phyloP scores from a whole-genome alignment of 2,113 vertebrate genomes.

The Siniperca chuatsi region DNA sequence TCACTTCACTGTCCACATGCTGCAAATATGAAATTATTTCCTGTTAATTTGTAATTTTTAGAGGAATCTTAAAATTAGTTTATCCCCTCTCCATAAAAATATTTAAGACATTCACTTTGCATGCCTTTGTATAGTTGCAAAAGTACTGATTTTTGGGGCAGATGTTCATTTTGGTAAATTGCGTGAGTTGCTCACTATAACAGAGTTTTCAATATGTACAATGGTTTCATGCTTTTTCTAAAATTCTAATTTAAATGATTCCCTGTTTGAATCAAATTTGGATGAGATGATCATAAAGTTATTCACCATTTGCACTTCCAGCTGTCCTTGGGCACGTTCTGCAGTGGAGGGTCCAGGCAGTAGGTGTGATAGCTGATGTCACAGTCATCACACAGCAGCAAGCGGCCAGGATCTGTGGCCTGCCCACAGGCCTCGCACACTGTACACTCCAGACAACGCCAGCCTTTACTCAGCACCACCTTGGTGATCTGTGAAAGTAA shows the following conservation, averaged over 20 bases:
- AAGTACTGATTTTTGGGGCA: neutral
- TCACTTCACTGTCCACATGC: neutral
- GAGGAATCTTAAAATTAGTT: neutral
- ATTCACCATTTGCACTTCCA: conserved; percentile 99
- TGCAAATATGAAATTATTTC: conserved; percentile 3
- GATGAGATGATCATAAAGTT: neutral
- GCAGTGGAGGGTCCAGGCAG: conserved; percentile 96
- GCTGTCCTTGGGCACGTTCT: conserved; percentile 97
- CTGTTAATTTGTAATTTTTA: neutral
- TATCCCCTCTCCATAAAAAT: neutral
- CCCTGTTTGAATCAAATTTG: neutral
- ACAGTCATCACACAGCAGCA: conserved; percentile 96
- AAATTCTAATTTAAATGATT: neutral
- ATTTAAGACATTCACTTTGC: neutral
- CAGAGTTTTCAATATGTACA: neutral
- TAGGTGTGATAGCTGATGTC: conserved; percentile 99
- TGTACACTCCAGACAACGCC: conserved; percentile 97
- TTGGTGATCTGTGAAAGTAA: conserved; percentile 90
- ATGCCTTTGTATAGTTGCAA: neutral
- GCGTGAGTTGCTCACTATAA: neutral
- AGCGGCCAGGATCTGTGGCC: conserved; percentile 93
- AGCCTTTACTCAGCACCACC: conserved; percentile 97
- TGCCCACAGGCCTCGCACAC: conserved; percentile 98
- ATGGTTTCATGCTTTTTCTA: neutral
- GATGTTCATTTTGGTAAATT: neutral